Base-by-base conservation (phyloP, 1,140 invertebrate genomes). In the Lucilia sericata region DNA sequence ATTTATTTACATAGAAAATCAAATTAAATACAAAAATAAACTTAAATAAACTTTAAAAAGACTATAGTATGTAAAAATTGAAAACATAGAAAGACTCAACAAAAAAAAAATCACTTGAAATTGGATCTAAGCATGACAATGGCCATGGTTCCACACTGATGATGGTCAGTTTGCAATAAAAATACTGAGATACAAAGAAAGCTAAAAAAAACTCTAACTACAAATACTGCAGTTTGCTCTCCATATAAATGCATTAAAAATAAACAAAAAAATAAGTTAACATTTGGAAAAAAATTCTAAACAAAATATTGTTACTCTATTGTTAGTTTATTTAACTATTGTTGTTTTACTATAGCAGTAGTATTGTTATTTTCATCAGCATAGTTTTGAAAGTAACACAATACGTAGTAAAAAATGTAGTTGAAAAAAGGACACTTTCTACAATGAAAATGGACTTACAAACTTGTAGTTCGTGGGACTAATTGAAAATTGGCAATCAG, bases 261-360 rank as follows among this genome's bases (percentile, higher is more conserved):
- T 60, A 60, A 60, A 60, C 51, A 60, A n/a, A 60, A 60, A 60
- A n/a, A n/a, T 60, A 60, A 60, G 17, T 60, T 60, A 60, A 60
- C 12, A 60, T 17, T 14, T 9, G 3, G 51, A 60, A 60, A 5
- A 60, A 7, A 60, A 60, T 1, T 36, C 8, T 4, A 47, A 78
- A 80, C 74, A 49, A 49, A 49, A 8, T 70, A 70, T 80, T 49
- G 76, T 80, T 4, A 80, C 76, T 34, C 19, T 80, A 80, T 80
- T 80, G 36, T 80, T 80, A 49, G 76, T 80, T 80, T 80, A 80
- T 19, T 80, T 49, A 80, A 80, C 76, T 49, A 80, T 80, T 80
- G 76, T 80, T 49, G 42, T 80, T 80, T 51, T 51, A 13, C 49
- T 51, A 13, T 12, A n/a, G n/a, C n/a, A n/a, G n/a, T 51, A 51